Evolutionary conservation across 2,888 invertebrate genomes (phyloP).

Genomic region (Acholoe squamosa): DNA sequence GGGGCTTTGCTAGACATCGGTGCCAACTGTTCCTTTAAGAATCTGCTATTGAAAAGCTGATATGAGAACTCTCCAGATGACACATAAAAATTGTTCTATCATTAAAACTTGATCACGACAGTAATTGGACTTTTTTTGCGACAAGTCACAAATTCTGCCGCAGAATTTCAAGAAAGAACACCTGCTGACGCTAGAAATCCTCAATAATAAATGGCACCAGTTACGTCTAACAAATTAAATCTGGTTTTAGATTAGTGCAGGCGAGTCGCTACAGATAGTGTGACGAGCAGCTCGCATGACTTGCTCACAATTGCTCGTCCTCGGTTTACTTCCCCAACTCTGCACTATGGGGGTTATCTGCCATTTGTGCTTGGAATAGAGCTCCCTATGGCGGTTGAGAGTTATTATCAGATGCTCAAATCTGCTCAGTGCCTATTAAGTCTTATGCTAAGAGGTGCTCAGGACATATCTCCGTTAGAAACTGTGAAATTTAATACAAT

Average conservation of each 20-base stretch:
- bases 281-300: constrained; percentile 22
- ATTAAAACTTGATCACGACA: neutral
- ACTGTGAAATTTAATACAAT: too few species aligned
- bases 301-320: neutral
- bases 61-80: neutral
- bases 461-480: too few species aligned
- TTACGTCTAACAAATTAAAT: constrained; percentile 36
- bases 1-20: too few species aligned
- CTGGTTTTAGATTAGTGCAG: neutral
- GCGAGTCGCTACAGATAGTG: neutral
- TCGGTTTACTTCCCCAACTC: neutral
- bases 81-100: neutral
- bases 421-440: too few species aligned
- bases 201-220: constrained; percentile 19
- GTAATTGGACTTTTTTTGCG: neutral
- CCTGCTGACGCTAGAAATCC: neutral
- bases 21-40: too few species aligned
- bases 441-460: too few species aligned
- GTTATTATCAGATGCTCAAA: too few species aligned
- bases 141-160: constrained; percentile 3
- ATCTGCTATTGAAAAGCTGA: neutral
- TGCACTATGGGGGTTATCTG: too few species aligned
- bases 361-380: too few species aligned
- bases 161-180: neutral
- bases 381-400: too few species aligned